Evolutionary conservation across 30 jellyfish, hydroid and myxozoan genomes (phyloP), one percentile per base, ranked within the genome.

Genomic region (Mastigias papua): DNA sequence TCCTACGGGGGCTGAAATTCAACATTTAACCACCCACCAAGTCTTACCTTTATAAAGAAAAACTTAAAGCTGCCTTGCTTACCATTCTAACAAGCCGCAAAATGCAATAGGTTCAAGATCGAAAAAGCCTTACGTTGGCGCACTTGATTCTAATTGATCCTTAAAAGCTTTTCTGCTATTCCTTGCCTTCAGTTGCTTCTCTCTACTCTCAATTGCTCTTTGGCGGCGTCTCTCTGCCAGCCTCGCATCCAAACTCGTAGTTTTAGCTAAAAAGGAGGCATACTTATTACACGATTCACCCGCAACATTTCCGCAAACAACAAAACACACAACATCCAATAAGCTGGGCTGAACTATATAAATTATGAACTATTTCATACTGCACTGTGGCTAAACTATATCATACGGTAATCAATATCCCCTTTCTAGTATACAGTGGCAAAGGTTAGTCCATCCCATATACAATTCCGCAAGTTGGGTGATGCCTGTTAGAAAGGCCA

Each of bases 141-240:
- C 92, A 67, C 73, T 89, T 27, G 97, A 67, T 72, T 95, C 99
- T 19, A 95, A 88, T 77, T 95, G 74, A 33, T 95, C 98, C 70
- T 85, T 95, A 87, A 95, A 95, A 0, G 99, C 99, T 64, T 84
- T 90, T 62, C 98, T 81, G 75, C 68, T 82, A 69, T 31, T 88
- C 35, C 91, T 33, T 3, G 86, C 64, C 25, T 83, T 77, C 27
- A 80, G 93, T 22, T 64, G 76, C 64, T 90, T 89, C 35, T 90
- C 76, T 69, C 84, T 87, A 48, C 67, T 90, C 31, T 93, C 97
- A 79, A 85, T 60, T 33, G 93, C 95, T 68, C 98, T 73, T 63
- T 90, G 91, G 34, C 92, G 87, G 13, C 92, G 95, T 30, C 93
- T 50, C 19, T 90, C 99, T 20, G 91, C 93, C 90, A 90, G 69